Evolutionary conservation across 2,113 vertebrate species (phyloP), one percentile per base, ranked within the genome.

Genomic region (Grammatotria lemairii): DNA sequence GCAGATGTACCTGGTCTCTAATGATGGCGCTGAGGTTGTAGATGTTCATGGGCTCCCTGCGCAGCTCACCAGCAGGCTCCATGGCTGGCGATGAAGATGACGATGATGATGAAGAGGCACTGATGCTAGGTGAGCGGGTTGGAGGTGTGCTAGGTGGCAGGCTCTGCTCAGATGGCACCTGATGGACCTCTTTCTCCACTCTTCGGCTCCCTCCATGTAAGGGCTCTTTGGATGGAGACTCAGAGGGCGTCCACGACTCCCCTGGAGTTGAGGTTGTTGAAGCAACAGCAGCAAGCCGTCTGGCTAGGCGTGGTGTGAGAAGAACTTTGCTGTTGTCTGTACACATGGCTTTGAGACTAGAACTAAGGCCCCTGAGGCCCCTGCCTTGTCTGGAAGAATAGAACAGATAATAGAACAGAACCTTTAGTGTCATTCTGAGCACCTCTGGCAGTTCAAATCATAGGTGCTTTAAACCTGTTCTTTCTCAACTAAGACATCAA

Each of bases 1-100:
- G 3, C 4, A 49, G 73, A 78, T 96, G 95, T 94, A 99, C 98
- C 97, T 99, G 99, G 92, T 99, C 99, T 93, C 97, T 96, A 94
- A 99, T 97, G 85, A 99, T 99, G 92, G 98, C 97, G 26, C 98
- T 98, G 86, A 99, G 98, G 96, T 99, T 99, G 96, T 99, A 97
- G 95, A 99, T 98, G 90, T 98, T 99, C 97, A 98, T 97, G 23
- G 98, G 98, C 95, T 99, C 99, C 86, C 97, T 97, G 60, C 98
- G 98, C 87, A 97, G 97, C 93, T 99, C 99, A 14, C 91, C 82
- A 2, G 96, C 96, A 0, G 98, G 97, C 26, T 98, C 97, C 23
- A 97, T 95, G 26, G 98, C 97, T 0, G 98, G 98, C 4, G 98
- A 98, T 4, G 99, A 98, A 3, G 96, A 96, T 0, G 95, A 96